Conservation (phyloP, 2,888 invertebrate genomes). For the Suillia variegata region DNA sequence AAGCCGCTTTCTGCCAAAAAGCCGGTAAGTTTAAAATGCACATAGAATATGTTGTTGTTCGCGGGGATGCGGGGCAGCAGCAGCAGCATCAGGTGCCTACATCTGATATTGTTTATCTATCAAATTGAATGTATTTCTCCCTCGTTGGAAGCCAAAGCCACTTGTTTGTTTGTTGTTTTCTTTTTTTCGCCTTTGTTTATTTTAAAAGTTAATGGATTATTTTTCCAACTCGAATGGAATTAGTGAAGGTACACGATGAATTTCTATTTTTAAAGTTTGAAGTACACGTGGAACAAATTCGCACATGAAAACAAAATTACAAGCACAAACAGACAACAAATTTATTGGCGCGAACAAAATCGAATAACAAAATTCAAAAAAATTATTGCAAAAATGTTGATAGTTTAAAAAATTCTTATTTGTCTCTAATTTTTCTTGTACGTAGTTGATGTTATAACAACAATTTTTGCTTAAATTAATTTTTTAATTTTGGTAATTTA, state of each 20-base stretch:
- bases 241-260: no score
- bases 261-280: background rate
- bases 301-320: no score
- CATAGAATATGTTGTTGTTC: no score
- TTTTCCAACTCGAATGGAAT: background rate
- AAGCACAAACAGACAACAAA: no score
- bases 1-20: conserved; percentile 62
- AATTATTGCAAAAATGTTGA: no score
- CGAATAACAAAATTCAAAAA: no score
- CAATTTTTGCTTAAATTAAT: background rate
- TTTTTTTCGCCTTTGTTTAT: no score
- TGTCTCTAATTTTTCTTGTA: background rate
- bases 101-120: background rate
- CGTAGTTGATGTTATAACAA: background rate
- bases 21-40: conserved; percentile 50
- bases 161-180: background rate
- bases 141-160: background rate
- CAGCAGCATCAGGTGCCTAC: background rate
- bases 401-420: background rate
- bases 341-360: no score
- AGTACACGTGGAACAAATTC: background rate
- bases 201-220: background rate
- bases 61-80: background rate
- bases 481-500: no score
- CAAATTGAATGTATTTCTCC: background rate